phyloP scores from a whole-genome alignment of 2,113 vertebrate genomes.

The Malurus alboscapulatus region DNA sequence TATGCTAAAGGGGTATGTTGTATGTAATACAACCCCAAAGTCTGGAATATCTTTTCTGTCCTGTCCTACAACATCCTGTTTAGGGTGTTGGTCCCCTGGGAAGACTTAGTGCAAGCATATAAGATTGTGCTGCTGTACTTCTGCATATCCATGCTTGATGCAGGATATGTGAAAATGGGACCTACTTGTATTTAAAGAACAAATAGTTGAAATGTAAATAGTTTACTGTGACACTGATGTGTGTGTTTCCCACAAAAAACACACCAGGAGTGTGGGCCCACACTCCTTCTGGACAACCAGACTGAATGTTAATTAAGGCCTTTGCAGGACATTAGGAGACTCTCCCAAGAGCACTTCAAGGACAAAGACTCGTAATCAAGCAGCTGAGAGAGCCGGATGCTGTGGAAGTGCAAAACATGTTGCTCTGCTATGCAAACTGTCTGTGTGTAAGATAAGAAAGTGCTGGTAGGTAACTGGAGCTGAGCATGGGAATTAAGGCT shows the following conservation, averaged over 20 bases:
- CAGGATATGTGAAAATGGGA: background rate
- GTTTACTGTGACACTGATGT: background rate
- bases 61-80: background rate
- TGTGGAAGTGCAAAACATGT: background rate
- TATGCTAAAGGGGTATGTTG: background rate
- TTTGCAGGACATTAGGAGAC: background rate
- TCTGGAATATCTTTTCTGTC: background rate
- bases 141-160: fast-evolving
- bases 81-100: background rate
- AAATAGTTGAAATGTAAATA: background rate
- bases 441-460: background rate
- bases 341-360: background rate
- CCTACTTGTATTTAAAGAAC: background rate
- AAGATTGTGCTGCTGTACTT: background rate
- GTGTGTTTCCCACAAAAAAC: no score
- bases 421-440: background rate
- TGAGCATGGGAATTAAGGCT: background rate
- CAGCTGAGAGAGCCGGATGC: background rate
- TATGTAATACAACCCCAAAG: background rate
- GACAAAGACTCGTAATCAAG: background rate
- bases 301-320: background rate
- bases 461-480: background rate
- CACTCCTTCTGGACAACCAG: background rate
- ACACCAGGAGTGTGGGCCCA: background rate
- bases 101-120: background rate